Base-by-base conservation (phyloP, 2,797 vertebrate species). In the Anguilla marmorata region DNA sequence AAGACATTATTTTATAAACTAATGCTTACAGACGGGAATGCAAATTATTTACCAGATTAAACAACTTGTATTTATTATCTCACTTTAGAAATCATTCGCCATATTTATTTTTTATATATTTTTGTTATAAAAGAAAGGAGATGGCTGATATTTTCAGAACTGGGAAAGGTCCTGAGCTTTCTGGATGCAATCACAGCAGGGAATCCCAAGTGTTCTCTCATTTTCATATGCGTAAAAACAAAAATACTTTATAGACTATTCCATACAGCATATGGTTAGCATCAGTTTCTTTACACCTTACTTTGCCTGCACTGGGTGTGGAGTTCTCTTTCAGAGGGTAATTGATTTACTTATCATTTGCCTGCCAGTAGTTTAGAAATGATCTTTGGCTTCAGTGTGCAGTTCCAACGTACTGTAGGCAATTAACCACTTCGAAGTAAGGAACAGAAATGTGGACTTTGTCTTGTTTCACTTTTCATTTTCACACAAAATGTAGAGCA, bases 1-100 rank as follows among this genome's bases (percentile, higher is more conserved):
- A 93, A 93, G 93, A 56, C 41, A 11, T 16, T 80, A 37, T 80
- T 45, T 45, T 24, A 80, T 16, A 11, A 45, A 80, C 14, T 21
- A 63, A 63, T 63, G 16, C 16, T 66, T 66, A 66, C 5, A 27
- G 63, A 27, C 21, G n/a, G 0, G 4, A 9, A 66, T 66, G 24
- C 24, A 66, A 24, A 3, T 66, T 66, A 66, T 8, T 8, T n/a
- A 66, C 21, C 14, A 19, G 24, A 66, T 66, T n/a, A 24, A n/a
- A 66, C 63, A 66, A 27, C 63, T 24, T 2, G 21, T n/a, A n/a
- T 66, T 66, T 66, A 5, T n/a, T 66, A 66, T 66, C 21, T 66
- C 63, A 27, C n/a, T 66, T 24, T 66, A 3, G 24, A 56, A 52
- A 45, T 45, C 41, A 45, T 45, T 45, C 41, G 3, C 41, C 41